phyloP scores from a whole-genome alignment of 1,140 invertebrate genomes.

The Zaprionus ornatus region DNA sequence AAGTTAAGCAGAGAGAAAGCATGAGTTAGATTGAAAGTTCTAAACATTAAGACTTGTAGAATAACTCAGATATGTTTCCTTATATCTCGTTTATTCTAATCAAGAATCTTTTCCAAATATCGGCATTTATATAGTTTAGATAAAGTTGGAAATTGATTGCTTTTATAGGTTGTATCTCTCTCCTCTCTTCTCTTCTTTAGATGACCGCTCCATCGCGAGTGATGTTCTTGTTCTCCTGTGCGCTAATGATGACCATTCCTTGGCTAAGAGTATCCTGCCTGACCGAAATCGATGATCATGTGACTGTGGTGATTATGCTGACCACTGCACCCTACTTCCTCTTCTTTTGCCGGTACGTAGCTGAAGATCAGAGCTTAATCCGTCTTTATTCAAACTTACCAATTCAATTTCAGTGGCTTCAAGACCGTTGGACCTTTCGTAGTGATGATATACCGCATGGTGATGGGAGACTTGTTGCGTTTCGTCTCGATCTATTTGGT shows the following conservation, averaged over 20 bases:
- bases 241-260: slow-evolving; percentile 93
- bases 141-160: no score
- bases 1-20: background rate
- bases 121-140: no score
- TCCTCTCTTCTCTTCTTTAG: slow-evolving; percentile 84
- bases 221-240: slow-evolving; percentile 96
- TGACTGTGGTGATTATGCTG: slow-evolving; percentile 97
- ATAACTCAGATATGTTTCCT: no score
- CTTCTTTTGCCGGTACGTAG: slow-evolving; percentile 95
- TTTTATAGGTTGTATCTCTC: no score
- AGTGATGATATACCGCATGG: slow-evolving; percentile 99
- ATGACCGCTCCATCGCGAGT: slow-evolving; percentile 93
- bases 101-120: no score
- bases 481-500: slow-evolving; percentile 98
- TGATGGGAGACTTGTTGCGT: slow-evolving; percentile 96
- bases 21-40: background rate
- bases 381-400: background rate
- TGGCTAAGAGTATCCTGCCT: slow-evolving; percentile 92
- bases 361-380: background rate
- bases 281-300: slow-evolving; percentile 93
- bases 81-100: no score
- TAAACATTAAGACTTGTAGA: background rate
- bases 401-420: slow-evolving; percentile 90
- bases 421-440: slow-evolving; percentile 99
- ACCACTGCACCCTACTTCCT: slow-evolving; percentile 98